Percentiles rank a stretch among this genome's conserved stretches.
phyloP scores from a whole-genome alignment of 2,113 vertebrate genomes.

The Pantherophis guttatus region DNA sequence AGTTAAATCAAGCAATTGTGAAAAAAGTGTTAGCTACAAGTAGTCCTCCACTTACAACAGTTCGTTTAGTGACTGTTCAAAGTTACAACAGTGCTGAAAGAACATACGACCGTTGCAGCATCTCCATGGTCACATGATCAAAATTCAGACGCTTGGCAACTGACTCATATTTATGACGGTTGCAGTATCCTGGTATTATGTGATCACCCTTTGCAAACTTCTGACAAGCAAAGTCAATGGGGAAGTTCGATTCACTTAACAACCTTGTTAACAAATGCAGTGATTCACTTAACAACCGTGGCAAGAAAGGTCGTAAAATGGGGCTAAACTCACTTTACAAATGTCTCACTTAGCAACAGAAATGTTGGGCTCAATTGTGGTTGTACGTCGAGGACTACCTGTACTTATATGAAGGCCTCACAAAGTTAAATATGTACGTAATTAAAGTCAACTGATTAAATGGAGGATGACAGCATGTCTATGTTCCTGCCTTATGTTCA shows the following conservation, averaged over 20 bases:
- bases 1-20: neutral
- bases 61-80: neutral
- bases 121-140: neutral
- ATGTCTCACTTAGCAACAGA: neutral
- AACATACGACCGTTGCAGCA: neutral
- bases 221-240: neutral
- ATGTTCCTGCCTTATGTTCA: neutral
- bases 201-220: too few relatives aligned
- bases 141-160: neutral
- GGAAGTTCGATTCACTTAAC: neutral
- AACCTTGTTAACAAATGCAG: neutral
- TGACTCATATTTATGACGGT: neutral
- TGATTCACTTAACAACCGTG: neutral
- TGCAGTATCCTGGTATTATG: neutral
- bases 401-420: neutral
- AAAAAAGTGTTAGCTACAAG: neutral
- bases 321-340: neutral
- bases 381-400: neutral
- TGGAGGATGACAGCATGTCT: neutral
- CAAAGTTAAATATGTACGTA: neutral
- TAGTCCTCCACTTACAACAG: neutral
- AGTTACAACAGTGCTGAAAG: neutral
- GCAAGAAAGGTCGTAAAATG: neutral
- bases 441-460: neutral
- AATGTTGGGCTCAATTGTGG: neutral